Conservation (phyloP, 2,797 vertebrate species). For the Holocentrus rufus region DNA sequence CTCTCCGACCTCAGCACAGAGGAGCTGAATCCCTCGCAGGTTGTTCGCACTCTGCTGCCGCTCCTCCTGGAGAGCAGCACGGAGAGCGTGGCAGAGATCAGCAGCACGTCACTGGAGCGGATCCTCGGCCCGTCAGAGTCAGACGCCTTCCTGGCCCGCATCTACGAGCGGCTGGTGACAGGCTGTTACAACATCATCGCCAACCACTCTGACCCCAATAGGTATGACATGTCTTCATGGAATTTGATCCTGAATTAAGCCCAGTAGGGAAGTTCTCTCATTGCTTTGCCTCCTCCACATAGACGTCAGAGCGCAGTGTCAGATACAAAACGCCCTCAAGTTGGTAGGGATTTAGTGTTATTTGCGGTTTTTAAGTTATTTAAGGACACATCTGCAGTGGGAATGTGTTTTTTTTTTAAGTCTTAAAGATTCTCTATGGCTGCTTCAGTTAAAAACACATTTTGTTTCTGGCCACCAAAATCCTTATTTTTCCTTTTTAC, state of each 20-base stretch:
- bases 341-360: too few relatives aligned
- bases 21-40: conserved; percentile 91
- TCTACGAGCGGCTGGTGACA: conserved; percentile 94
- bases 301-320: too few relatives aligned
- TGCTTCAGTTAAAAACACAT: too few relatives aligned
- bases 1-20: conserved; percentile 84
- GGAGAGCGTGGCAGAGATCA: conserved; percentile 95
- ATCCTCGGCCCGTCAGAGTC: conserved; percentile 96
- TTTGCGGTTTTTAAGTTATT: too few relatives aligned
- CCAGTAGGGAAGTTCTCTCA: too few relatives aligned
- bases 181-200: conserved; percentile 98
- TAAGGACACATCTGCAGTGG: too few relatives aligned
- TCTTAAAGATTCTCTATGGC: too few relatives aligned
- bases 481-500: too few relatives aligned
- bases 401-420: too few relatives aligned
- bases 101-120: conserved; percentile 93
- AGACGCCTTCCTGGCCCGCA: conserved; percentile 92
- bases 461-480: too few relatives aligned
- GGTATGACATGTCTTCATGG: conserved; percentile 76
- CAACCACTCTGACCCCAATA: conserved; percentile 92
- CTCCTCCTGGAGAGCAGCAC: conserved; percentile 95
- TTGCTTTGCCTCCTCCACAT: too few relatives aligned
- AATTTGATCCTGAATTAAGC: background rate
- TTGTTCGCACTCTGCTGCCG: conserved; percentile 90
- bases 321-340: too few relatives aligned